Base-by-base conservation (phyloP, 2,888 invertebrate species). In the Tholera decimalis region DNA sequence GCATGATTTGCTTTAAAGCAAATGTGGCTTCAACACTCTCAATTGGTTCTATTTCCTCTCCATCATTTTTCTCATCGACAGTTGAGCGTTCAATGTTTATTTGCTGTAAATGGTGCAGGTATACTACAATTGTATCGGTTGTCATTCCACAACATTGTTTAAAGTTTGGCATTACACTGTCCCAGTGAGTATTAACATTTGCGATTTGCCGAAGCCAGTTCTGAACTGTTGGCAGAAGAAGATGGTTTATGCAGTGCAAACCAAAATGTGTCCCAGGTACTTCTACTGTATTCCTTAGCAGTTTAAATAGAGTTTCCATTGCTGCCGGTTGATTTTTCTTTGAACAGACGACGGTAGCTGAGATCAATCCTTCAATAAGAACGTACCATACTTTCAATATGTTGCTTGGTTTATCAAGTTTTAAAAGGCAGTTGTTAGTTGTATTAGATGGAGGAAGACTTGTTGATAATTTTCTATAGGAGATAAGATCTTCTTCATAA, bases 121-220 rank as follows among this genome's bases (percentile, higher is more conserved):
- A 98, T 83, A 98, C 97, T 0, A 99, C 99, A 37, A 99, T 97
- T 33, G 99, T 96, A 86, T 99, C 99, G 0, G 98, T 98, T 13
- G 98, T 98, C 92, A 99, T 97, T 9, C 99, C 99, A 85, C 98
- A 98, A 87, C 98, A 99, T 88, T 99, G 99, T 87, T 99, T 99
- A 86, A 99, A 99, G 90, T 98, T 99, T 74, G 98, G 97, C 89
- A 98, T 98, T 54, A 98, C 97, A 77, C 96, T 96, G 79, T 98
- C 97, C 97, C 97, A 97, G 73, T 97, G 96, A 74, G 97, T 96
- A 79, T 97, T 97, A 7, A 97, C 96, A 80, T 97, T 97, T 18
- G 97, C 96, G 22, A 97, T 97, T 88, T 97, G 97, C 13, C 99
- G 96, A 66, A 99, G 93, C 99, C 99, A 99, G 84, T 98, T 97